phyloP scores from a whole-genome alignment of 2,888 invertebrate species.

The Eupithecia dodoneata region DNA sequence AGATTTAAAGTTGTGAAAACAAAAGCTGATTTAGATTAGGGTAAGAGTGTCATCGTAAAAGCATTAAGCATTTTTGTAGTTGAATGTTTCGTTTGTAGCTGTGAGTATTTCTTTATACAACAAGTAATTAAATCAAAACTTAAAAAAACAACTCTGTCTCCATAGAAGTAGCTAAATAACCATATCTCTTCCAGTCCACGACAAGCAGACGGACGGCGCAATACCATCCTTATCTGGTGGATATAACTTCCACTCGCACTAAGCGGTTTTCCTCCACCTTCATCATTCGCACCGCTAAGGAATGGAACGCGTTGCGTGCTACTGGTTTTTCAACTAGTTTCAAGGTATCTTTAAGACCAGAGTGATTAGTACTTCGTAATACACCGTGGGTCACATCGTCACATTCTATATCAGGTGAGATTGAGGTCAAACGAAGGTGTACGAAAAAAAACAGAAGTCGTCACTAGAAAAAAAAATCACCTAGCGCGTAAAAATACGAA shows the following conservation, averaged over 20 bases:
- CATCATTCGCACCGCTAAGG: no score
- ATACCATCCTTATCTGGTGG: no score
- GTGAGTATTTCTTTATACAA: neutral
- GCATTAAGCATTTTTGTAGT: neutral
- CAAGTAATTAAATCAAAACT: neutral
- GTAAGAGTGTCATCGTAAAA: neutral
- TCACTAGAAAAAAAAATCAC: neutral
- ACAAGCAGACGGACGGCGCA: no score
- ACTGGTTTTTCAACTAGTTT: no score
- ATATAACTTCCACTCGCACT: no score
- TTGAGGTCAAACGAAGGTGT: no score
- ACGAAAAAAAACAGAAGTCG: neutral
- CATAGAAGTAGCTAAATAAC: neutral
- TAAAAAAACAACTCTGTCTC: neutral
- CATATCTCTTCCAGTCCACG: neutral
- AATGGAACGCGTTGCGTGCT: no score
- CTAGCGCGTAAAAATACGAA: neutral
- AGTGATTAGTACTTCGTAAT: no score
- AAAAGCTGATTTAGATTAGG: neutral
- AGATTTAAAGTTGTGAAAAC: neutral
- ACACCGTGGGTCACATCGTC: no score
- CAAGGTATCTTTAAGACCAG: no score
- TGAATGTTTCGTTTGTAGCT: neutral
- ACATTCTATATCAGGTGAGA: no score
- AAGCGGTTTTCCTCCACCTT: no score